phyloP scores from a whole-genome alignment of 2,113 vertebrate genomes.

The Cyprinodon brontotheroides region DNA sequence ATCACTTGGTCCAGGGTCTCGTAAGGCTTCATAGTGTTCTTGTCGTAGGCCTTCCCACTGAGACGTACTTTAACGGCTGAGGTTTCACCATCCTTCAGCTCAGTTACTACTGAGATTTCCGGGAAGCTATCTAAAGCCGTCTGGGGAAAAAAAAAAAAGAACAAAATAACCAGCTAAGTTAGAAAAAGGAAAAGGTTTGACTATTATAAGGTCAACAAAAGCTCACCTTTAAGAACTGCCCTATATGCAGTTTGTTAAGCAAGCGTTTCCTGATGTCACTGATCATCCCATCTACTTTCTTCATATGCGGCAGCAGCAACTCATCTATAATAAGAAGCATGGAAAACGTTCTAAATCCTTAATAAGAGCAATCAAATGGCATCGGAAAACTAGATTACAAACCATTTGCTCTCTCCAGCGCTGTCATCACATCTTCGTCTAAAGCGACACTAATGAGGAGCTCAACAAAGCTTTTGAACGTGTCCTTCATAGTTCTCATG shows the following conservation, averaged over 20 bases:
- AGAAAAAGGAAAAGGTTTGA: neutral
- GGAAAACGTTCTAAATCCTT: neutral
- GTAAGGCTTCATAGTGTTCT: conserved; percentile 92
- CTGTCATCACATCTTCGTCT: conserved; percentile 89
- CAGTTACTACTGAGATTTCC: conserved; percentile 91
- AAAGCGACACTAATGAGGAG: conserved; percentile 91
- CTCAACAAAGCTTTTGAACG: conserved; percentile 96
- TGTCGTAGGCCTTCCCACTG: conserved; percentile 94
- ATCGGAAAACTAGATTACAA: conserved; percentile 26
- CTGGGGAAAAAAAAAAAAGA: conserved; percentile 69
- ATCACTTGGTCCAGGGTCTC: conserved; percentile 88
- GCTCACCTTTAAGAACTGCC: conserved; percentile 91
- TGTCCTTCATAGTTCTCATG: conserved; percentile 97
- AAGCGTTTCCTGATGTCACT: conserved; percentile 92
- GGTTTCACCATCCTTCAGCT: conserved; percentile 85
- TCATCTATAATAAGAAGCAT: conserved; percentile 83
- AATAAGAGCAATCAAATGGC: neutral
- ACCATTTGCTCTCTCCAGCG: conserved; percentile 93
- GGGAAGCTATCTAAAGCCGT: conserved; percentile 95
- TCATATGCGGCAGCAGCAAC: conserved; percentile 94
- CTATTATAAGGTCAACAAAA: neutral
- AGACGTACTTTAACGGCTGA: conserved; percentile 92
- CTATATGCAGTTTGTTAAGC: conserved; percentile 90
- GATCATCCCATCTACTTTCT: conserved; percentile 94
- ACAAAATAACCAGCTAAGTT: neutral